Conservation (phyloP, 2,113 vertebrate species). For the Desmodus rotundus region DNA sequence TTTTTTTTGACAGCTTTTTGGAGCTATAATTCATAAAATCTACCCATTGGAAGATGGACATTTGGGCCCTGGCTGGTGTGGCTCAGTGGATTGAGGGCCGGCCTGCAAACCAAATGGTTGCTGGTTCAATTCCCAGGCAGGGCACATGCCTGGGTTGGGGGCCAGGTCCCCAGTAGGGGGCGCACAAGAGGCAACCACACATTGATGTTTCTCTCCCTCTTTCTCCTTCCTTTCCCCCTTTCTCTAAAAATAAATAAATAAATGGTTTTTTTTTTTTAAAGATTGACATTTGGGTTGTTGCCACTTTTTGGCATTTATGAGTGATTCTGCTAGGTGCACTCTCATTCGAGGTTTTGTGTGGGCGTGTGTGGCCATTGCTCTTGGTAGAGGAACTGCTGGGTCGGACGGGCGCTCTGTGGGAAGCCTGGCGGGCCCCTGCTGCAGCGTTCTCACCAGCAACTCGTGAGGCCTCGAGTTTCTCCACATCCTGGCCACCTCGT, state of each 20-base stretch:
- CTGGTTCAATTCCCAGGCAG: no score
- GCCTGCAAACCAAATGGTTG: no score
- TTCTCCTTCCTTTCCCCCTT: no score
- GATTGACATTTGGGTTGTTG: not conserved
- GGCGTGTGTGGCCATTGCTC: not conserved
- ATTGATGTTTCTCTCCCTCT: no score
- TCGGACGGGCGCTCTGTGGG: not conserved
- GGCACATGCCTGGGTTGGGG: no score
- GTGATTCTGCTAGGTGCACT: fast-evolving
- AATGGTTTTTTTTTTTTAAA: no score
- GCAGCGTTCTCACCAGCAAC: not conserved
- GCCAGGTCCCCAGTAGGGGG: no score
- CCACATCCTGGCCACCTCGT: not conserved
- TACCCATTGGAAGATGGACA: not conserved
- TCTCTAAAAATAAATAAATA: no score
- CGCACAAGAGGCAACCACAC: no score
- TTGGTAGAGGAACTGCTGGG: not conserved
- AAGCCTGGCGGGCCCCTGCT: not conserved
- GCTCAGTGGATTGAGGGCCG: no score
- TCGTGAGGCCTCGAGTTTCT: fast-evolving
- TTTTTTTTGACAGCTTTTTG: not conserved
- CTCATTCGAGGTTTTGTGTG: not conserved
- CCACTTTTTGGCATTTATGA: not conserved
- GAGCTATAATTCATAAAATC: not conserved
- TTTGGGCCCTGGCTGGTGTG: no score